Base-by-base conservation (phyloP, 1,140 invertebrate species). In the Rhynchophorus ferrugineus region DNA sequence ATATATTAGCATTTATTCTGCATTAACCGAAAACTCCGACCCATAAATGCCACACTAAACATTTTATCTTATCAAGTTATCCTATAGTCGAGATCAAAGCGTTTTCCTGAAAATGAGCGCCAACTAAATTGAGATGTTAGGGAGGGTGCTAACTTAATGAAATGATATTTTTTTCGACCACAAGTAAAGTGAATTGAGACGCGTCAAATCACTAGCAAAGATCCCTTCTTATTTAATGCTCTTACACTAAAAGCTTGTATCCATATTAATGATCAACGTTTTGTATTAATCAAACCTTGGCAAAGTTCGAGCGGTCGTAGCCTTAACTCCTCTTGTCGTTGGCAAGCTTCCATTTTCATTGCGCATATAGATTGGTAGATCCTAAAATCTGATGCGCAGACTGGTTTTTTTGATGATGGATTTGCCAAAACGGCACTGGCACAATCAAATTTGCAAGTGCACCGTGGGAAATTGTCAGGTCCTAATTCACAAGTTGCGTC, bases 301-400 rank as follows among this genome's bases (percentile, higher is more conserved):
- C 88, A 91, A 37, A 89, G 76, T 62, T 88, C 84, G 58, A 89
- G 71, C 0, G 87, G 85, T 56, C 86, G 72, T 37, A 86, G 74
- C 56, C 87, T 75, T 17, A 94, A 78, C 61, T 91, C 87, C 48
- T 84, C 80, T 67, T 91, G 87, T 54, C 83, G 78, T 55, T 87
- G 81, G 70, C 91, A 95, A 3, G 87, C 85, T 60, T 89, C 83
- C 75, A 86, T 84, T 63, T 84, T 83, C 85, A 94, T 89, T 13
- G 84, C 82, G 67, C 91, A 95, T 49, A 87, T 75, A 53, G 85
- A 91, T 3, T 81, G 73, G 64, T 94, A 94, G 33, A 85, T 80
- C 50, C 79, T 76, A 45, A 87, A 77, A 69, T 95, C 89, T 29
- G 83, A 89, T 1, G 85, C 89, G 68, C 91, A 94, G 16, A 93